These are phyloP conservation scores for Tethya wilhelma DNA, from an alignment of 37 sponge, comb jelly and placozoan species.

Conservation along the genomic window DNA sequence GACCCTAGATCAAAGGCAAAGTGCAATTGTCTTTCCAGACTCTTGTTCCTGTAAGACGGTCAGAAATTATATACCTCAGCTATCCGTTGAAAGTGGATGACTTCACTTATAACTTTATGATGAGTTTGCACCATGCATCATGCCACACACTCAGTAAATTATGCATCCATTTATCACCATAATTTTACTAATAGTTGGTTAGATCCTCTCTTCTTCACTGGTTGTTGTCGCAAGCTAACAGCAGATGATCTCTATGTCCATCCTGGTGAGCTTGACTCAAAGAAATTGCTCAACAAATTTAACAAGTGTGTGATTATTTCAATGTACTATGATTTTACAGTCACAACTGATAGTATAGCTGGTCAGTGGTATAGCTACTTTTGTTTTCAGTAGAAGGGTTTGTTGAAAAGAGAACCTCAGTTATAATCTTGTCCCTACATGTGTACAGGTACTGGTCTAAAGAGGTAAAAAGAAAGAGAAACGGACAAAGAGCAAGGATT, in stretches of 20 bases:
- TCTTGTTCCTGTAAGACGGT: slow-evolving; percentile 31
- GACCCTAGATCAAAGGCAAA: slow-evolving; percentile 26
- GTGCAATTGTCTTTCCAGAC: slow-evolving; percentile 21
- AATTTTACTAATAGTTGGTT: slow-evolving; percentile 41
- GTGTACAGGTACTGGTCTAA: no score
- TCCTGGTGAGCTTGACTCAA: slow-evolving; percentile 37
- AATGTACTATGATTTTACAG: no score
- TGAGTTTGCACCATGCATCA: not conserved
- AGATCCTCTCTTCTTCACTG: slow-evolving; percentile 54
- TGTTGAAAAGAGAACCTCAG: no score
- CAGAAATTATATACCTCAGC: no score
- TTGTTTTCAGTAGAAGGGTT: no score
- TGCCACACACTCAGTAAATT: not conserved
- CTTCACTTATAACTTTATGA: no score
- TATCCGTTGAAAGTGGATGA: no score
- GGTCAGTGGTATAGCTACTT: no score
- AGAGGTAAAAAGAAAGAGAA: no score
- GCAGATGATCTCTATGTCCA: slow-evolving; percentile 58
- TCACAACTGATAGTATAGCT: no score
- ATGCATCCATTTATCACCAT: not conserved
- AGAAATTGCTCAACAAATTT: slow-evolving; percentile 44
- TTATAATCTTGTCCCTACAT: no score
- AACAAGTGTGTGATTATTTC: slow-evolving; percentile 9
- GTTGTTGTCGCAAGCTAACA: slow-evolving; percentile 30
- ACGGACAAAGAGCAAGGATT: slow-evolving; percentile 36